A percentile compares a stretch with the other conserved stretches of the same genome.
phyloP scores from a whole-genome alignment of 2,888 invertebrate species.

The Steinernema scapterisci region DNA sequence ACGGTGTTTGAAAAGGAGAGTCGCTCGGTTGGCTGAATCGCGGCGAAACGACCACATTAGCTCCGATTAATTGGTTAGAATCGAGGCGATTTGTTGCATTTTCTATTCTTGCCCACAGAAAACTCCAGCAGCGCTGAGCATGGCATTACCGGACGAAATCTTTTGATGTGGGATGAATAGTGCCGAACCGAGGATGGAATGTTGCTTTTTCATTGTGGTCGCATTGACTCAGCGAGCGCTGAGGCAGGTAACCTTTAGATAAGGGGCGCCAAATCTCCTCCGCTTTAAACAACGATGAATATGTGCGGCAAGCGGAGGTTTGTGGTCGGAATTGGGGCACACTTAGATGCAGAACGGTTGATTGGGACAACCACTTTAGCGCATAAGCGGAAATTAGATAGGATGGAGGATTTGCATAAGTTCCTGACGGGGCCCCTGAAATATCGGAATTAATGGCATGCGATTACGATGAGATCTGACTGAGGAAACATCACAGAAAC shows the following conservation, averaged over 20 bases:
- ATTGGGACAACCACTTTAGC: background rate
- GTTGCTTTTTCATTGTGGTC: slow-evolving; percentile 26
- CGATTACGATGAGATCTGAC: too few species aligned
- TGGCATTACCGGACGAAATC: background rate
- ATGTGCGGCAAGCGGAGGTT: too few species aligned
- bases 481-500: too few species aligned
- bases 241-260: slow-evolving; percentile 16
- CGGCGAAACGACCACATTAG: slow-evolving; percentile 30
- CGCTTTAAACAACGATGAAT: background rate
- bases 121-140: slow-evolving; percentile 5
- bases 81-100: slow-evolving; percentile 30
- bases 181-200: slow-evolving; percentile 9
- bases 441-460: too few species aligned
- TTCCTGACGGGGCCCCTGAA: too few species aligned
- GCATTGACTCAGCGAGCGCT: slow-evolving; percentile 30
- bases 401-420: too few species aligned
- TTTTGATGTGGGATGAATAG: slow-evolving; percentile 24
- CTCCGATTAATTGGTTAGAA: slow-evolving; percentile 25
- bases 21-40: slow-evolving; percentile 27
- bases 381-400: background rate
- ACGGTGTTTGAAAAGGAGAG: slow-evolving; percentile 31
- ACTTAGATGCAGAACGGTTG: background rate
- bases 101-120: slow-evolving; percentile 1
- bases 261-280: slow-evolving; percentile 13
- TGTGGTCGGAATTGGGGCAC: too few species aligned